Base-by-base conservation (phyloP, 1,140 invertebrate genomes). In the Drosophila sulfurigaster region DNA sequence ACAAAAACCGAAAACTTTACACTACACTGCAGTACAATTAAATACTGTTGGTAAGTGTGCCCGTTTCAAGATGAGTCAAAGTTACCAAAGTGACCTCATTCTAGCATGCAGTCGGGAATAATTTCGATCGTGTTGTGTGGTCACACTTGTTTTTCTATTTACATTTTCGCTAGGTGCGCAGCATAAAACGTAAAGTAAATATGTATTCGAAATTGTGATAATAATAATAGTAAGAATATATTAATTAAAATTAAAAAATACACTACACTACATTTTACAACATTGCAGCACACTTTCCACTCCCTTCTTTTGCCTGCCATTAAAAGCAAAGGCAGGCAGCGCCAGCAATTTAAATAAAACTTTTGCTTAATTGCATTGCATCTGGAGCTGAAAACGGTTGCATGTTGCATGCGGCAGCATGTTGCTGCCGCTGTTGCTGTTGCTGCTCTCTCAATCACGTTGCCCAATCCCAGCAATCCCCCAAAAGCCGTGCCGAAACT, bases 281-380 rank as follows among this genome's bases (percentile, higher is more conserved):
- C 6, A 32, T 8, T 7, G 7, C 5, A 46, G 46, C 15, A 5
- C 11, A 32, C 54, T 30, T 7, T 16, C 41, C 43, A 11, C 46
- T 7, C 3, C 3, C 3, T 2, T 2, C 7, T 5, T 15, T 10
- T 32, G 1, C n/a, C 45, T 41, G n/a, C 28, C 28, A 13, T 32
- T 32, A 38, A 51, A 5, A 8, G 48, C 30, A 66, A 30, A 48
- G 28, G 20, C 38, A 25, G 25, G 6, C 66, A 87, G 82, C 79
- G 85, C 85, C 78, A 52, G 81, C 81, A 81, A 88, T 88, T 88
- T 88, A 89, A 88, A 88, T 88, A 88, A 89, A 88, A 88, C 85
- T 88, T 88, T 88, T 88, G 81, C 83, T 88, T 88, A 88, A 88
- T 88, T 88, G 85, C 85, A 83, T 74, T 65, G 81, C 68, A 75